Conservation (phyloP, 2,113 vertebrate species). For the Ellobius talpinus region DNA sequence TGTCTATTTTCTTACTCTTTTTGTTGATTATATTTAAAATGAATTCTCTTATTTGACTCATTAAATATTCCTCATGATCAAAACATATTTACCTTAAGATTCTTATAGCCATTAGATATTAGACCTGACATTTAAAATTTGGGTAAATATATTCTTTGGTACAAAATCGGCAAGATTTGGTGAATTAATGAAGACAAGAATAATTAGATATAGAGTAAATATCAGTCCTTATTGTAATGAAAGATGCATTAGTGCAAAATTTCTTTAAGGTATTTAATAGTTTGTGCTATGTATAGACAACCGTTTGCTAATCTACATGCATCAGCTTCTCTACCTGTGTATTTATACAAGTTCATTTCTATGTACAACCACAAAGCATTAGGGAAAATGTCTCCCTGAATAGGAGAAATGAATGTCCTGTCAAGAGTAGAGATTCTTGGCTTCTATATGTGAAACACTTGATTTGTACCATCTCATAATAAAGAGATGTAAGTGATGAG, state of each 20-base stretch:
- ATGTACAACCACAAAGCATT: background rate
- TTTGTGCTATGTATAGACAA: background rate
- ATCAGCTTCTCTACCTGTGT: background rate
- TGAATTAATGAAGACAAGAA: background rate
- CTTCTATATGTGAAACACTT: background rate
- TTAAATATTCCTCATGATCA: background rate
- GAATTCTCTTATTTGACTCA: slow-evolving; percentile 6
- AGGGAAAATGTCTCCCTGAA: background rate
- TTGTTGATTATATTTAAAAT: background rate
- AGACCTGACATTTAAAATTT: background rate
- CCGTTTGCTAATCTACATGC: background rate
- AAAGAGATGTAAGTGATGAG: background rate
- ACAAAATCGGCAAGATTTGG: background rate
- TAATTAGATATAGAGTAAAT: background rate
- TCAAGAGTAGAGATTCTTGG: background rate
- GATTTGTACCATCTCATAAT: background rate
- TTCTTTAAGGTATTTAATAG: background rate
- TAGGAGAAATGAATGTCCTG: background rate
- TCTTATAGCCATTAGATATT: background rate
- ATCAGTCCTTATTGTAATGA: background rate
- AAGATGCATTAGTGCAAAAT: background rate
- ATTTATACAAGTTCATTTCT: background rate
- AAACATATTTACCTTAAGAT: background rate
- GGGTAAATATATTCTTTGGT: background rate
- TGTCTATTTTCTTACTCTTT: background rate